These are phyloP conservation scores for Oncorhynchus tshawytscha DNA, from an alignment of 2,113 vertebrate genomes.

Conservation along the genomic window DNA sequence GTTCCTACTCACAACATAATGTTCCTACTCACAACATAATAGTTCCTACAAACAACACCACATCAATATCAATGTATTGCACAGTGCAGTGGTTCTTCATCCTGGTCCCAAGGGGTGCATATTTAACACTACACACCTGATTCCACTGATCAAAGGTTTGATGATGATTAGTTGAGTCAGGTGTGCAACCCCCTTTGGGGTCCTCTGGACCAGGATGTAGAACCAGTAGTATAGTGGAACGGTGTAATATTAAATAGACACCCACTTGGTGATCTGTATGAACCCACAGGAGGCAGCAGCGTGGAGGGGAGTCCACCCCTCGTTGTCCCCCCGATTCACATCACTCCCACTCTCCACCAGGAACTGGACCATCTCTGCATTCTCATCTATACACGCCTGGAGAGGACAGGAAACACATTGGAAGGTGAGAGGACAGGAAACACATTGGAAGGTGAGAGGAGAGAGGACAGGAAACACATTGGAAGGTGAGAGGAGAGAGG, in stretches of 20 bases:
- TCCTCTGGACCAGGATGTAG: not conserved
- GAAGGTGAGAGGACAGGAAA: too few species aligned
- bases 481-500: too few species aligned
- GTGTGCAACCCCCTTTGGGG: too few species aligned
- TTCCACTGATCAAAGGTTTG: too few species aligned
- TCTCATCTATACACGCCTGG: slow-evolving; percentile 83
- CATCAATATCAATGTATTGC: not conserved
- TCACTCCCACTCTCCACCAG: slow-evolving; percentile 80
- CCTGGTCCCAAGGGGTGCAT: too few species aligned
- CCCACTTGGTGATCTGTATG: slow-evolving; percentile 78
- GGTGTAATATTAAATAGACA: not conserved
- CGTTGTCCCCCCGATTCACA: slow-evolving; percentile 80
- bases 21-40: not conserved
- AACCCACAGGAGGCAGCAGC: slow-evolving; percentile 83
- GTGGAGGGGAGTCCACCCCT: slow-evolving; percentile 83
- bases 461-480: too few species aligned
- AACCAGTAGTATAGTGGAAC: not conserved
- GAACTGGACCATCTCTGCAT: slow-evolving; percentile 82
- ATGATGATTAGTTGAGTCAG: too few species aligned
- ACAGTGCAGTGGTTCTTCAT: too few species aligned
- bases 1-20: not conserved
- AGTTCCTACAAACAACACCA: not conserved
- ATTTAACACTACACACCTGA: too few species aligned
- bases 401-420: too few species aligned
- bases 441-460: too few species aligned